phyloP scores from a whole-genome alignment of 2,888 invertebrate species.

The Calameuta pallipes region DNA sequence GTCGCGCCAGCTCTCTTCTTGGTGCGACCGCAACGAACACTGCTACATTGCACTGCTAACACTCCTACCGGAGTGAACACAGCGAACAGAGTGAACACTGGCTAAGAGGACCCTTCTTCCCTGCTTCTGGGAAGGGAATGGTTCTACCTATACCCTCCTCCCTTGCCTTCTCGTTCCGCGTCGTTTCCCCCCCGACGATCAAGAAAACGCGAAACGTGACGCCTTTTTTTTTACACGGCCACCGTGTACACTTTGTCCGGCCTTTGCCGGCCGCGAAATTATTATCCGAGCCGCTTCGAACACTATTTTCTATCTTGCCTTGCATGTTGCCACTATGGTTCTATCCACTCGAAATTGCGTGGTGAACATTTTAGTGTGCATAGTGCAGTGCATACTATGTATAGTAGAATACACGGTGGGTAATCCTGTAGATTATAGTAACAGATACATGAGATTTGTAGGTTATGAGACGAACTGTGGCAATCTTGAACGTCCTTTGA shows the following conservation, averaged over 20 bases:
- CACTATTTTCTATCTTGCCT: neutral
- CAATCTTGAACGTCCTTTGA: neutral
- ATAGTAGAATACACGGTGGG: neutral
- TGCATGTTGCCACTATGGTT: neutral
- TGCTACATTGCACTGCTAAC: slow-evolving; percentile 42
- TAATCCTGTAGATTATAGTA: neutral
- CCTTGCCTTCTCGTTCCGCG: slow-evolving; percentile 9
- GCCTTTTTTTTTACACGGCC: slow-evolving; percentile 21
- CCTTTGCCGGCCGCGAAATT: slow-evolving; percentile 31
- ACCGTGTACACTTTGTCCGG: neutral
- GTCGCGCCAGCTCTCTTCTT: slow-evolving; percentile 36
- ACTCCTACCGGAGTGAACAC: neutral
- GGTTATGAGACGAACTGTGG: neutral
- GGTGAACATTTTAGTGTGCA: neutral
- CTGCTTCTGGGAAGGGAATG: slow-evolving; percentile 48
- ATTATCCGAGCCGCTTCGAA: slow-evolving; percentile 34
- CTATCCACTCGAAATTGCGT: neutral
- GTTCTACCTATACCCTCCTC: slow-evolving; percentile 18
- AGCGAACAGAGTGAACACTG: neutral
- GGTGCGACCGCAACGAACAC: slow-evolving; percentile 55
- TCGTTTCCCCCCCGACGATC: slow-evolving; percentile 6
- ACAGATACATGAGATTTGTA: neutral
- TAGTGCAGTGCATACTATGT: no score
- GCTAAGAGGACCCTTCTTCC: slow-evolving; percentile 26
- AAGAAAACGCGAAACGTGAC: slow-evolving; percentile 42